phyloP scores from a whole-genome alignment of 2,113 vertebrate species.

The Toxotes jaculatrix region DNA sequence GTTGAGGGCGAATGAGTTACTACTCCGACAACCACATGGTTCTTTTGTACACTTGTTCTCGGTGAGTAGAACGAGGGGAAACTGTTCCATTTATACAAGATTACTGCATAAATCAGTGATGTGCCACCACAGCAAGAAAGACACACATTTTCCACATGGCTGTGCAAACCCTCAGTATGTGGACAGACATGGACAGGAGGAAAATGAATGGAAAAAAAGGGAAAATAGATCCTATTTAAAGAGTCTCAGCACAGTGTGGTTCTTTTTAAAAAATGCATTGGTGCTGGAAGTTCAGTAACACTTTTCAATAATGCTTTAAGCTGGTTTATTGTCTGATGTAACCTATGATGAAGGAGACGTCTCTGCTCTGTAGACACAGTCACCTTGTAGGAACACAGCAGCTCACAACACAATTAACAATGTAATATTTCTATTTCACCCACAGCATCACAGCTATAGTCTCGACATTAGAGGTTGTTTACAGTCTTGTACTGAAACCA shows the following conservation, averaged over 20 bases:
- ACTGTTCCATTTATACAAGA: constrained; percentile 35
- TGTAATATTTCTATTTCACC: constrained; percentile 32
- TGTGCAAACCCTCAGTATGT: constrained; percentile 48
- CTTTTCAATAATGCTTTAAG: neutral
- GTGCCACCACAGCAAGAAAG: constrained; percentile 35
- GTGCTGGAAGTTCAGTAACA: neutral
- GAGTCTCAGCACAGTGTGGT: neutral
- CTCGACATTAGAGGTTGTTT: constrained; percentile 55
- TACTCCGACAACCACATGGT: constrained; percentile 26
- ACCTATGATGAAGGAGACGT: neutral
- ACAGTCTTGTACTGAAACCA: constrained; percentile 41
- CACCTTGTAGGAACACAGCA: neutral
- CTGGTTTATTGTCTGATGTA: neutral
- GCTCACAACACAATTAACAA: constrained; percentile 15
- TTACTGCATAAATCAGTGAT: constrained; percentile 46
- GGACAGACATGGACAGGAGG: constrained; percentile 43
- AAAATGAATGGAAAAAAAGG: constrained; percentile 54
- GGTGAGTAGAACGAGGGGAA: constrained; percentile 23
- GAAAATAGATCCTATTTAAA: constrained; percentile 52
- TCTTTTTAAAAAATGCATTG: constrained; percentile 5
- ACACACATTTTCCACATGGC: constrained; percentile 53
- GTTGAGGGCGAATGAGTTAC: constrained; percentile 47
- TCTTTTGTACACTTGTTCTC: constrained; percentile 41
- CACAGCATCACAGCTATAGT: constrained; percentile 7
- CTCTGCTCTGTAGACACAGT: neutral